Base-by-base conservation (phyloP, 2,797 vertebrate genomes). In the Miichthys miiuy region DNA sequence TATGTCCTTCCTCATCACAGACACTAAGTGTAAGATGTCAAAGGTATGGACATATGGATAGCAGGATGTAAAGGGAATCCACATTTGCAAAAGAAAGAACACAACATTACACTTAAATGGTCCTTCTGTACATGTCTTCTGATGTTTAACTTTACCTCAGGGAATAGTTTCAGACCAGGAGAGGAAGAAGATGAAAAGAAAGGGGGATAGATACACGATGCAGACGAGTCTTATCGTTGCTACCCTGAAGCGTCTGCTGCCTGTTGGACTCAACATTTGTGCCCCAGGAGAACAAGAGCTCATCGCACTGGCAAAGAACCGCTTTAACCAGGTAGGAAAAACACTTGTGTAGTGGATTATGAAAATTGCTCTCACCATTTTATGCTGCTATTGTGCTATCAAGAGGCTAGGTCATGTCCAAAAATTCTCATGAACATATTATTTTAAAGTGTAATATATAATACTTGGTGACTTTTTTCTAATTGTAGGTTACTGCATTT, bases 211-310 rank as follows among this genome's bases (percentile, higher is more conserved):
- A 0, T 99, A 99, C 69, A 96, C 98, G 0, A 95, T 96, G 94
- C 98, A 99, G 94, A 99, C 98, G 0, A 98, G 97, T 68, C 95
- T 99, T n/a, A 98, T 99, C 1, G 97, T 99, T 14, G 97, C 97
- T 1, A 97, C 98, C 2, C 92, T 99, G 67, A 98, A 98, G 88
- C 95, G 97, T 2, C 81, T 99, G n/a, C 95, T 99, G 69, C 98
- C 97, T 57, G 95, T 99, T 3, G 98, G 98, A 2, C 88, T 99
- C 66, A 99, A 99, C 80, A 97, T 97, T 82, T 99, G 98, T 72
- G 97, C 96, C 4, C 98, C 97, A 0, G 97, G 98, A 65, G 98
- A 99, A 87, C 97, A 99, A 81, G 97, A 98, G 72, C 96, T 99
- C 30, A 97, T 99, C 23, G 92, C 96, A 0, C 89, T 99, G 64